These are phyloP conservation scores for Pan paniscus DNA, from an alignment of 2,113 vertebrate species.

Conservation along the genomic window DNA sequence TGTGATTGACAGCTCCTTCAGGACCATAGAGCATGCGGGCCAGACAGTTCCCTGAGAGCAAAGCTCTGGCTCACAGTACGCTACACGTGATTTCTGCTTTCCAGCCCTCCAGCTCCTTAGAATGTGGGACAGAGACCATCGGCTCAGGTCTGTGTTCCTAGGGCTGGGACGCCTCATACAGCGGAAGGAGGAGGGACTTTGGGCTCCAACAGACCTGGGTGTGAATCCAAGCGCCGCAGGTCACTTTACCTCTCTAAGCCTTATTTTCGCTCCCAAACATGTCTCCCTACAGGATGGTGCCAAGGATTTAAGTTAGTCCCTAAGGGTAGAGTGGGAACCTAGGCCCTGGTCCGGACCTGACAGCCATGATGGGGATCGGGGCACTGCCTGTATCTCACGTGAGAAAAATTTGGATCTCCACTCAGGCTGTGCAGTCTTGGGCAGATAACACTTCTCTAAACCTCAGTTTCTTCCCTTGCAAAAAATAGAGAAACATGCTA, in stretches of 20 bases:
- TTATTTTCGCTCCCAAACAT: not conserved
- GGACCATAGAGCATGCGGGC: fast-evolving
- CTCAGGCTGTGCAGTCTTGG: not conserved
- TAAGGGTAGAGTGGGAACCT: not conserved
- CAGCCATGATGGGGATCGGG: not conserved
- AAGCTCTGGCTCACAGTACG: not conserved
- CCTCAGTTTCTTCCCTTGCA: not conserved
- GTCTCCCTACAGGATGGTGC: not conserved
- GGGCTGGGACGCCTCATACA: fast-evolving
- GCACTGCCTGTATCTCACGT: fast-evolving
- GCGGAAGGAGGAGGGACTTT: not conserved
- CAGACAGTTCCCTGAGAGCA: fast-evolving
- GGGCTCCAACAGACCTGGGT: not conserved
- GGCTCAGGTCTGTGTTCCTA: not conserved
- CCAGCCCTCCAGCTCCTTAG: not conserved
- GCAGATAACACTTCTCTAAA: not conserved
- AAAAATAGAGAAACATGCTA: not conserved
- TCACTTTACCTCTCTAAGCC: not conserved
- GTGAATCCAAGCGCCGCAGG: not conserved
- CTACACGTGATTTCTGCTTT: not conserved
- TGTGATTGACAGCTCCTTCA: not conserved
- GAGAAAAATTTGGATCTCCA: not conserved
- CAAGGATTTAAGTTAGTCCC: not conserved
- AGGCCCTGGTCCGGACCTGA: not conserved
- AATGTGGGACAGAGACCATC: not conserved